These are phyloP conservation scores for Lipotes vexillifer DNA, from an alignment of 2,113 vertebrate genomes.

Conservation along the genomic window DNA sequence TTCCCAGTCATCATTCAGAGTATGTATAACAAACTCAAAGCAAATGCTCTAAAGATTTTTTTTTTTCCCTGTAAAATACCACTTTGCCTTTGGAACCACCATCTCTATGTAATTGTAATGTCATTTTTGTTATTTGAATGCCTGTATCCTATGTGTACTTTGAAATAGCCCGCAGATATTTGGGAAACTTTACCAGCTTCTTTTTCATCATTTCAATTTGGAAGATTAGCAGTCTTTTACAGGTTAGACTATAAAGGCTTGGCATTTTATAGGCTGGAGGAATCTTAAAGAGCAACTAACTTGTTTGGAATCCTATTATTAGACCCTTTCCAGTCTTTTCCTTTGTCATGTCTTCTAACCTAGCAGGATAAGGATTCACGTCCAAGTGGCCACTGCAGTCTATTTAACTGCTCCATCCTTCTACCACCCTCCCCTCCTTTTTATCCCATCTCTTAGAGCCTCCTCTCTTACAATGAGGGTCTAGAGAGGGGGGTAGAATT, in stretches of 20 bases:
- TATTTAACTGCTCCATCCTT: fast-evolving
- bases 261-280: background rate
- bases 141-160: background rate
- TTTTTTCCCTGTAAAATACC: background rate
- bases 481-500: background rate
- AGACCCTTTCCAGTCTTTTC: background rate
- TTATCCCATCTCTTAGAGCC: background rate
- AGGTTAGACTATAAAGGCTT: background rate
- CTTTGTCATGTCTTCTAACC: background rate
- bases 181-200: background rate
- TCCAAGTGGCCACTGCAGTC: background rate
- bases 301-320: background rate
- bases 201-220: background rate
- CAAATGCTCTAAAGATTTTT: background rate
- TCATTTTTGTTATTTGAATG: background rate
- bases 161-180: background rate
- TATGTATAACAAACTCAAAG: background rate
- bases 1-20: background rate
- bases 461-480: background rate
- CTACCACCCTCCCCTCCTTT: background rate
- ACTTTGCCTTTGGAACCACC: background rate
- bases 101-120: background rate
- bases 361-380: background rate
- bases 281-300: background rate
- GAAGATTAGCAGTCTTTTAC: background rate